These are phyloP conservation scores for Dimorphilus gyrociliatus DNA, from an alignment of 2,888 invertebrate species.

Conservation along the genomic window DNA sequence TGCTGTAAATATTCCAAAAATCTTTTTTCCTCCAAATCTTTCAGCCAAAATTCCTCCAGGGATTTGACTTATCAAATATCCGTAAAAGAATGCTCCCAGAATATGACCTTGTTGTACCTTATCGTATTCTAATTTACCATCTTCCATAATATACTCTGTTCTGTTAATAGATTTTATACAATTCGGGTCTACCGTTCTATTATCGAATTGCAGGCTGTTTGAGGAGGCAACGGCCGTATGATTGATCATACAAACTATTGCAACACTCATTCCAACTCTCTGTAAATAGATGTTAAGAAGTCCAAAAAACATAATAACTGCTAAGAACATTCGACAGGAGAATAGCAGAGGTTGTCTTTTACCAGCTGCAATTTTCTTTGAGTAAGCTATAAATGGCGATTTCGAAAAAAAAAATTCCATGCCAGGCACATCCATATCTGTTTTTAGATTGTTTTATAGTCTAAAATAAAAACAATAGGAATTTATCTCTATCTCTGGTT, in stretches of 20 bases:
- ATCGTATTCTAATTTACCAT: slow-evolving; percentile 42
- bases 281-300: slow-evolving; percentile 50
- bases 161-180: too few species aligned
- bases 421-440: too few species aligned
- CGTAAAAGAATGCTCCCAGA: slow-evolving; percentile 44
- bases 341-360: slow-evolving; percentile 20
- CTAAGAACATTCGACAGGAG: slow-evolving; percentile 24
- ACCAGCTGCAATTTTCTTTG: too few species aligned
- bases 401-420: too few species aligned
- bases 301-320: slow-evolving; percentile 28
- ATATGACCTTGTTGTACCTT: slow-evolving; percentile 42
- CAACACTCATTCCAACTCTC: slow-evolving; percentile 43
- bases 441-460: too few species aligned
- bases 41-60: slow-evolving; percentile 19
- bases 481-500: too few species aligned
- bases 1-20: slow-evolving; percentile 19
- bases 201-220: too few species aligned
- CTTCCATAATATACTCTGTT: too few species aligned
- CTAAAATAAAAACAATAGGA: too few species aligned
- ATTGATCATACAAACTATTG: slow-evolving; percentile 45
- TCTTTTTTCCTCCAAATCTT: slow-evolving; percentile 20
- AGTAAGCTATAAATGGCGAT: too few species aligned
- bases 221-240: slow-evolving; percentile 24
- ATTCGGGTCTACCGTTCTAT: too few species aligned
- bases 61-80: slow-evolving; percentile 36